Evolutionary conservation across 2,113 vertebrate genomes (phyloP).

Genomic region (Piprites chloris): DNA sequence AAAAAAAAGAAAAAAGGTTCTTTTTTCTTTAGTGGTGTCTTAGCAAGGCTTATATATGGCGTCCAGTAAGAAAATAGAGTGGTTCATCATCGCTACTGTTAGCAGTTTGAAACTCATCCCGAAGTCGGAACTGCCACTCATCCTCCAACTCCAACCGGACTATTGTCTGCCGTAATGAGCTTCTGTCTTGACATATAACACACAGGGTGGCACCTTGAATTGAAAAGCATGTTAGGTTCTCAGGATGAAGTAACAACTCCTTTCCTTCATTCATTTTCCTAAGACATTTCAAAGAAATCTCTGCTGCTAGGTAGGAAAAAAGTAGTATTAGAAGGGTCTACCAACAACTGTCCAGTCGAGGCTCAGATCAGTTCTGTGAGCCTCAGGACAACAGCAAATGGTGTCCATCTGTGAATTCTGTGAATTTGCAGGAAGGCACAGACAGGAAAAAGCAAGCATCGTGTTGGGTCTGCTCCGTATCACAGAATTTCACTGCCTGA

Average conservation of each 20-base stretch:
- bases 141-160: conserved; percentile 94
- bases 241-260: rapidly evolving
- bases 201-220: conserved; percentile 93
- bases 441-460: rapidly evolving
- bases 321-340: background rate
- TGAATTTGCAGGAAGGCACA: background rate
- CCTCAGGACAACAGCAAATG: rapidly evolving
- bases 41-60: conserved; percentile 81
- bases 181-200: conserved; percentile 96
- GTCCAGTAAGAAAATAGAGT: conserved; percentile 94
- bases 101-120: conserved; percentile 97
- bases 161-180: conserved; percentile 93
- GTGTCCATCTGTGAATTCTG: background rate
- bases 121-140: conserved; percentile 96
- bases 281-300: background rate
- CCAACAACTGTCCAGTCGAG: rapidly evolving
- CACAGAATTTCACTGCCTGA: background rate
- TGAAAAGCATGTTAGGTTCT: background rate
- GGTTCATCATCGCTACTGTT: conserved; percentile 95
- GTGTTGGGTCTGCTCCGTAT: background rate
- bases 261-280: background rate
- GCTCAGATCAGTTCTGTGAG: background rate
- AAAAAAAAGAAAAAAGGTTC: background rate
- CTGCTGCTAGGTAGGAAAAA: background rate
- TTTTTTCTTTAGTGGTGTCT: background rate